phyloP scores from a whole-genome alignment of 2,888 invertebrate species.

The Drosophila barbarae region DNA sequence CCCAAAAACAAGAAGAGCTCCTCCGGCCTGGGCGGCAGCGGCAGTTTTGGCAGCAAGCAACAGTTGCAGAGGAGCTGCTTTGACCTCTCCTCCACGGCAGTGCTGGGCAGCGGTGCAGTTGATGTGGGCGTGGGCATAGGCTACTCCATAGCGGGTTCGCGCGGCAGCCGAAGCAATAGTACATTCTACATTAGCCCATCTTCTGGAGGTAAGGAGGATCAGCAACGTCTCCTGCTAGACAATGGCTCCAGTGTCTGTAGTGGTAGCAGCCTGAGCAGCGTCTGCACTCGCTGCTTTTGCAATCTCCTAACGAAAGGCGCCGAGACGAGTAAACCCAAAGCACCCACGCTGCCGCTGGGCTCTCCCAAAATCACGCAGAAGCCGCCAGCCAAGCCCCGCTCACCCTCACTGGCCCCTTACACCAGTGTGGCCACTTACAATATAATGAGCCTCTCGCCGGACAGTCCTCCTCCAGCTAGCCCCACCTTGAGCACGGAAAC shows the following conservation, averaged over 20 bases:
- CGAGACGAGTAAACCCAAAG: conserved; percentile 1
- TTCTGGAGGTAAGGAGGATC: conserved; percentile 53
- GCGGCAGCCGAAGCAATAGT: conserved; percentile 62
- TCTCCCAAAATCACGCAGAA: conserved; percentile 43
- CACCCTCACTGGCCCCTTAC: conserved; percentile 63
- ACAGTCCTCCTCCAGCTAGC: conserved; percentile 57
- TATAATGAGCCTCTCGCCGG: conserved; percentile 42
- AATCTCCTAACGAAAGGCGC: conserved; percentile 44
- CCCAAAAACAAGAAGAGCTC: conserved; percentile 77
- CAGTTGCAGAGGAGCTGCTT: conserved; percentile 79
- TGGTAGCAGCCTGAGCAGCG: conserved; percentile 50
- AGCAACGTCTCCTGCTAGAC: conserved; percentile 40
- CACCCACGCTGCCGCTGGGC: conserved; percentile 1
- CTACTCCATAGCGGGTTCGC: conserved; percentile 10
- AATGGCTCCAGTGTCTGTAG: conserved; percentile 12
- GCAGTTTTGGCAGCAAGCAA: conserved; percentile 70
- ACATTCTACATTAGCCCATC: conserved; percentile 75
- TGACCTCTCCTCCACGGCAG: conserved; percentile 64
- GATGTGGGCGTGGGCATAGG: conserved; percentile 14
- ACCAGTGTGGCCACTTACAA: conserved; percentile 60
- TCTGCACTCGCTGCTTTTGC: conserved; percentile 78
- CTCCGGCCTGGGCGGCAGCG: conserved; percentile 46
- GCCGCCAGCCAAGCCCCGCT: conserved; percentile 51
- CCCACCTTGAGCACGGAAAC: conserved; percentile 60
- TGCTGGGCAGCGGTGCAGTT: background rate